phyloP scores from a whole-genome alignment of 1,140 invertebrate species.

The Neotoxoptera formosana region DNA sequence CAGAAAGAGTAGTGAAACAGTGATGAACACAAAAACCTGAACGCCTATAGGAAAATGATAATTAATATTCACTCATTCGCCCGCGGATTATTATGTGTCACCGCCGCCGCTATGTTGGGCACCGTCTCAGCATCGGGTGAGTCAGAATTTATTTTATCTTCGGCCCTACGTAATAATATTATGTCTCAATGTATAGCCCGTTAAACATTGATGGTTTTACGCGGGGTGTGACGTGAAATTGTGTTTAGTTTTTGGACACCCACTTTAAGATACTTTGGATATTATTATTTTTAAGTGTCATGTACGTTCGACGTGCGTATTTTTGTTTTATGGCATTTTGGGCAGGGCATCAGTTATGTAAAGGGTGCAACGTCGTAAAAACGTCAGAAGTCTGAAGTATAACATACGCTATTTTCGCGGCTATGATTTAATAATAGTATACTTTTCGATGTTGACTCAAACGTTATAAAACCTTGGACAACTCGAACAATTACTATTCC shows the following conservation, averaged over 20 bases:
- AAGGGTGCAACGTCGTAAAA: neutral
- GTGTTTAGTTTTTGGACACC: neutral
- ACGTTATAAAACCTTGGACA: neutral
- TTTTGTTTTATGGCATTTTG: neutral
- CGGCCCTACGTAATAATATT: neutral
- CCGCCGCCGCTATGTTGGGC: neutral
- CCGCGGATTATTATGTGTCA: neutral
- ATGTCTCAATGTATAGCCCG: neutral
- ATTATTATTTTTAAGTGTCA: neutral
- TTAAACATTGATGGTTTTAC: neutral
- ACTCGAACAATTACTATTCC: neutral
- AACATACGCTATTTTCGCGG: neutral
- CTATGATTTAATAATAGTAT: slow-evolving; percentile 9
- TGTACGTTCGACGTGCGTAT: neutral
- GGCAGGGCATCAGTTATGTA: neutral
- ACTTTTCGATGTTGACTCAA: neutral
- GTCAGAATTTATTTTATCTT: slow-evolving; percentile 16
- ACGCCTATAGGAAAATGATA: neutral
- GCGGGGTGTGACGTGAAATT: neutral
- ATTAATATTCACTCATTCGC: neutral
- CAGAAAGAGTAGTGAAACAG: neutral
- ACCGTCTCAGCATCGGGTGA: slow-evolving; percentile 17
- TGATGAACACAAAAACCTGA: neutral
- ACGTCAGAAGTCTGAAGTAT: neutral
- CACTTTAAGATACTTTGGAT: too few species aligned